Evolutionary conservation across 2,888 invertebrate genomes (phyloP).

Genomic region (Nasonia oneida): DNA sequence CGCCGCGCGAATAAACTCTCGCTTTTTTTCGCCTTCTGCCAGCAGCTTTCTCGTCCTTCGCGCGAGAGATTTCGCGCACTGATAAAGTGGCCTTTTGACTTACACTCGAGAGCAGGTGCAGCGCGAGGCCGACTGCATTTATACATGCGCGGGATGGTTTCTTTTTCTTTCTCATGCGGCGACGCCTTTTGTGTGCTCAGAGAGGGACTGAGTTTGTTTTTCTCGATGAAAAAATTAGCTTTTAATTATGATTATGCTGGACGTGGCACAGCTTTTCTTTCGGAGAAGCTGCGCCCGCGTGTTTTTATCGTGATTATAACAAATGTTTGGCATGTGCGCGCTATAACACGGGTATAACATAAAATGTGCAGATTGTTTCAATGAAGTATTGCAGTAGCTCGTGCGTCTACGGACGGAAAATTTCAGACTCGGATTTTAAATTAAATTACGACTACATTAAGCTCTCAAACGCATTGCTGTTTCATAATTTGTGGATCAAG

Average conservation of each 20-base stretch:
- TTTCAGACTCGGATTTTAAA: too few species aligned
- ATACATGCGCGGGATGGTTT: background rate
- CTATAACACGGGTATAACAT: too few species aligned
- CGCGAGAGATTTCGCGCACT: constrained; percentile 11
- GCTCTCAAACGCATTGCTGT: too few species aligned
- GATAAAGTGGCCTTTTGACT: constrained; percentile 28
- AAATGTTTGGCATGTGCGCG: too few species aligned
- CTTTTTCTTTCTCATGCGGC: constrained; percentile 8
- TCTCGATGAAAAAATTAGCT: constrained; percentile 2
- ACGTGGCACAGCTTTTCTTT: too few species aligned
- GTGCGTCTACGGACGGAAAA: too few species aligned
- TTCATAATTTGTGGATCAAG: too few species aligned
- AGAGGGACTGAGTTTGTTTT: background rate
- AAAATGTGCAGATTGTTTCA: too few species aligned
- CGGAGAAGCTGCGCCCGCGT: too few species aligned
- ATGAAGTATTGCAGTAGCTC: background rate
- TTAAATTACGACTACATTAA: too few species aligned
- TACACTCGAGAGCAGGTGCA: background rate
- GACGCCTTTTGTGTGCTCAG: background rate
- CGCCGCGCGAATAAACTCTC: background rate
- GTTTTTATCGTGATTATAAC: too few species aligned
- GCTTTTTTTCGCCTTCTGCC: background rate
- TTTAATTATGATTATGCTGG: background rate
- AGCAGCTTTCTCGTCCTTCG: background rate
- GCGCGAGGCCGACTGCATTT: background rate